A percentile compares a stretch with the other conserved stretches of the same genome.
phyloP scores from a whole-genome alignment of 1,140 invertebrate genomes.

The Dolichoris vasculosae region DNA sequence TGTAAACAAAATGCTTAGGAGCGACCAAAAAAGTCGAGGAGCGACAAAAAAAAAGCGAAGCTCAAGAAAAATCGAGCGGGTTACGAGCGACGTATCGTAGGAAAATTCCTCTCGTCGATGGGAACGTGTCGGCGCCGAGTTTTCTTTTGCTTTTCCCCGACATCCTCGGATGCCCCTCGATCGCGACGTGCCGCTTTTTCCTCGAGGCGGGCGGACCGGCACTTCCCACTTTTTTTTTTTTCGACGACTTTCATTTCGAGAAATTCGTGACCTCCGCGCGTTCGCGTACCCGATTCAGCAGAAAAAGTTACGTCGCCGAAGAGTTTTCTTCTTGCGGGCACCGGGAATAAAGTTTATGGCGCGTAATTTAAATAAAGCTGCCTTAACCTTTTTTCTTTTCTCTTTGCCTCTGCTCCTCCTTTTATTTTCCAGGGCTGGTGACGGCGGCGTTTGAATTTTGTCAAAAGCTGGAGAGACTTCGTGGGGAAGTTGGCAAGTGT shows the following conservation, averaged over 20 bases:
- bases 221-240: not conserved
- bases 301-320: conserved; percentile 5
- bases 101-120: not conserved
- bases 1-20: too few species aligned
- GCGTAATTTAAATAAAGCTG: conserved; percentile 22
- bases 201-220: not conserved
- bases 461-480: not conserved
- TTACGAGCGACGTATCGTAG: too few species aligned
- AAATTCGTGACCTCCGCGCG: conserved; percentile 7
- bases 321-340: conserved; percentile 18
- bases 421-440: not conserved
- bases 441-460: not conserved
- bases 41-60: too few species aligned
- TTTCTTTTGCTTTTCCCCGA: too few species aligned
- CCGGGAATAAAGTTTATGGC: conserved; percentile 8
- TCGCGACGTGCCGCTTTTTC: not conserved
- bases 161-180: not conserved
- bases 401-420: not conserved
- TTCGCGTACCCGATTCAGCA: not conserved
- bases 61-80: too few species aligned
- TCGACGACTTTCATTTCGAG: not conserved
- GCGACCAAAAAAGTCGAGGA: too few species aligned
- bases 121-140: too few species aligned
- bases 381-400: conserved; percentile 2
- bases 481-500: not conserved